Evolutionary conservation across 2,113 vertebrate genomes (phyloP).

Genomic region (Tautogolabrus adspersus): DNA sequence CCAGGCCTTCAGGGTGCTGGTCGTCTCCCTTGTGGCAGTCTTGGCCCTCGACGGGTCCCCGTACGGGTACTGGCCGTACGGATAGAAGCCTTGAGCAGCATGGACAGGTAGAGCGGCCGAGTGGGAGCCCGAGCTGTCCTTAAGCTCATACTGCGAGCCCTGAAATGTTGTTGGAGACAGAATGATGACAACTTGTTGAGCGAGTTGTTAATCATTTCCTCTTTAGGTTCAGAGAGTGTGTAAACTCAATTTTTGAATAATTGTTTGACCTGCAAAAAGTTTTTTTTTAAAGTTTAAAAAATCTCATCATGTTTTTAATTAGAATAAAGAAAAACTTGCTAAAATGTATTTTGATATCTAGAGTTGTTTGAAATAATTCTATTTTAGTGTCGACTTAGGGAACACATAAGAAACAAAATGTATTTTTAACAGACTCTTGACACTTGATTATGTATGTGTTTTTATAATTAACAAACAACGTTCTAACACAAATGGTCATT

Average conservation of each 20-base stretch:
- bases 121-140: constrained; percentile 95
- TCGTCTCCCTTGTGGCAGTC: constrained; percentile 97
- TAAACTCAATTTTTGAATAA: not conserved
- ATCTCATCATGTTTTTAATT: too few species aligned
- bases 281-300: not conserved
- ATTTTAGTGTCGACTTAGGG: not conserved
- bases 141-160: constrained; percentile 98
- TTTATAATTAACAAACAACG: constrained; percentile 5
- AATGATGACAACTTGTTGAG: constrained; percentile 66
- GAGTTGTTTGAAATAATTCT: not conserved
- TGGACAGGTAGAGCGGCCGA: constrained; percentile 93
- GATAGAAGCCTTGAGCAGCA: constrained; percentile 94
- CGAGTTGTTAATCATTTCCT: not conserved
- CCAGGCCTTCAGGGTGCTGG: constrained; percentile 98
- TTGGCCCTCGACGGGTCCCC: constrained; percentile 95
- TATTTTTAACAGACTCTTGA: too few species aligned
- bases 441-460: not conserved
- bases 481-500: not conserved
- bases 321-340: too few species aligned
- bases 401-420: not conserved
- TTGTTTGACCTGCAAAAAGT: too few species aligned
- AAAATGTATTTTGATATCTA: too few species aligned
- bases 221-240: not conserved
- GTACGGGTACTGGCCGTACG: constrained; percentile 97
- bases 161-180: constrained; percentile 67